phyloP scores from a whole-genome alignment of 2,113 vertebrate species.

The Chloebia gouldiae region DNA sequence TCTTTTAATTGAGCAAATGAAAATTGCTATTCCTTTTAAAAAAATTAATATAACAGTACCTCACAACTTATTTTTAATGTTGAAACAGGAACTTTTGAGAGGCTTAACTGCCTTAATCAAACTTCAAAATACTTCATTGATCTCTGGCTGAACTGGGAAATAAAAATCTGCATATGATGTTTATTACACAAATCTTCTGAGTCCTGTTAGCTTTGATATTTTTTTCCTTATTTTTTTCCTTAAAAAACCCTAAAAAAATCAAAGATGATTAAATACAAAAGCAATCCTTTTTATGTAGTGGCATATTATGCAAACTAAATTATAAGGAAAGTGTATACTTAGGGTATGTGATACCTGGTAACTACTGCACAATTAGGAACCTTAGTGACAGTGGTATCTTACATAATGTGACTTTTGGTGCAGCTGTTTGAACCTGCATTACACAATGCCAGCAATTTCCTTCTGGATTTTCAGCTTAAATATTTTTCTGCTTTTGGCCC shows the following conservation, averaged over 20 bases:
- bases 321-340: constrained; percentile 44
- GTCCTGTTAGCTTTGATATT: constrained; percentile 77
- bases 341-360: not conserved
- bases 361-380: not conserved
- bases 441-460: not conserved
- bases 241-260: constrained; percentile 20
- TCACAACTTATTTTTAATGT: constrained; percentile 20
- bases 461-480: not conserved
- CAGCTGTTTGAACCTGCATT: not conserved
- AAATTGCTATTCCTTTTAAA: not conserved
- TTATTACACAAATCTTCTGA: constrained; percentile 76
- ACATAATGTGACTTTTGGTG: not conserved
- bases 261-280: constrained; percentile 63
- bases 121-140: constrained; percentile 70
- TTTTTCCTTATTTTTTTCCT: not conserved
- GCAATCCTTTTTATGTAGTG: constrained; percentile 67
- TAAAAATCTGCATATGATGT: constrained; percentile 74
- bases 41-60: not conserved
- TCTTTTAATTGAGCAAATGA: constrained; percentile 19
- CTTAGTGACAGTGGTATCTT: not conserved
- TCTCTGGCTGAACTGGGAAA: constrained; percentile 68
- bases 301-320: constrained; percentile 58
- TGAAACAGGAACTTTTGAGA: constrained; percentile 44
- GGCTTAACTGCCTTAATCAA: constrained; percentile 69
- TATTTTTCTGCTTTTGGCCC: not conserved